Evolutionary conservation across 92 coral and sea anemone species (phyloP).

Genomic region (Metridium senile): DNA sequence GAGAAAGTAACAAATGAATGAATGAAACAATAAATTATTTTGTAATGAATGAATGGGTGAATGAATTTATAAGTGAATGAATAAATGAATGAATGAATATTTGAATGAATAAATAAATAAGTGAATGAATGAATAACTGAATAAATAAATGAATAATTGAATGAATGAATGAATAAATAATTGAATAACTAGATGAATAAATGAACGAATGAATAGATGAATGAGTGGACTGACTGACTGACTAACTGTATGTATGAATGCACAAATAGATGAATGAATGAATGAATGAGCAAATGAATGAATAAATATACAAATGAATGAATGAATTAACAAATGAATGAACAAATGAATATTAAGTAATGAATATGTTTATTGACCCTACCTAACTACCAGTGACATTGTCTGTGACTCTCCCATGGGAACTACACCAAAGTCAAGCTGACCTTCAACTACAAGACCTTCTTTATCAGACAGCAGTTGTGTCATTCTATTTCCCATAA

Average conservation of each 20-base stretch:
- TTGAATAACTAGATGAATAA: neutral
- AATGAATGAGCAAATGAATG: neutral
- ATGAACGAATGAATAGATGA: neutral
- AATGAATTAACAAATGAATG: neutral
- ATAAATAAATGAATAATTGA: neutral
- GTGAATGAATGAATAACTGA: neutral
- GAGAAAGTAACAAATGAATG: too few species aligned
- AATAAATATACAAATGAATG: neutral
- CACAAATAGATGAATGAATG: neutral
- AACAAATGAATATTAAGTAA: neutral
- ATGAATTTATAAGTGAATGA: conserved; percentile 2
- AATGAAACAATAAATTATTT: too few species aligned
- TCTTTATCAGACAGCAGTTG: conserved; percentile 80
- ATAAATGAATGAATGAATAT: neutral
- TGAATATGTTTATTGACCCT: neutral
- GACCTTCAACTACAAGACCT: conserved; percentile 61
- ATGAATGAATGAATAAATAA: neutral
- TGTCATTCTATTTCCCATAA: conserved; percentile 77
- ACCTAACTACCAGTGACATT: conserved; percentile 62
- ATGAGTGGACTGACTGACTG: neutral
- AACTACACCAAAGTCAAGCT: conserved; percentile 75
- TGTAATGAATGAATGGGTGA: too few species aligned
- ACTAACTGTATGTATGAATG: neutral
- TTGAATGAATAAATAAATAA: too few species aligned
- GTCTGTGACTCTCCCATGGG: conserved; percentile 57